phyloP scores from a whole-genome alignment of 2,888 invertebrate species.

The Megalurothrips usitatus region DNA sequence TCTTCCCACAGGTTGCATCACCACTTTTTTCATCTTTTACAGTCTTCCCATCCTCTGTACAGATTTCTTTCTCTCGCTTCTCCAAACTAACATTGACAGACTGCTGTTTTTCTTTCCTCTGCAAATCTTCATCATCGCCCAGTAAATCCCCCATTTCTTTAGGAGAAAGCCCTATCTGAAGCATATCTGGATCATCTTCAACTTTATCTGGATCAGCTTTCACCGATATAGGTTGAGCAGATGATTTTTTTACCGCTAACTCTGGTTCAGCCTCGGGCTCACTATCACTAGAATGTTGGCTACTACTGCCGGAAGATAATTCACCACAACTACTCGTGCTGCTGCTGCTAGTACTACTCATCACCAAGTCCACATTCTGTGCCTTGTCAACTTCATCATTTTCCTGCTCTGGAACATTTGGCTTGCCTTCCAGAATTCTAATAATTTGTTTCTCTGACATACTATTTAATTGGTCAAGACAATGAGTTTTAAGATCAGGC shows the following conservation, averaged over 20 bases:
- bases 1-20: slow-evolving; percentile 32
- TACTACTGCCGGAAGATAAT: neutral
- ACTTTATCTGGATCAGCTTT: slow-evolving; percentile 9
- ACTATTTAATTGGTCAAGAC: slow-evolving; percentile 40
- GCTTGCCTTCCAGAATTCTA: slow-evolving; percentile 36
- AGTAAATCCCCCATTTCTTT: slow-evolving; percentile 8
- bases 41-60: slow-evolving; percentile 28
- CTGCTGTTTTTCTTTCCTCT: slow-evolving; percentile 21
- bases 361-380: neutral
- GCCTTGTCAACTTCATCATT: neutral
- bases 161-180: neutral
- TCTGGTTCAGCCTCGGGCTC: neutral
- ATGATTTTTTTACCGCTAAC: neutral
- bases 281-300: neutral
- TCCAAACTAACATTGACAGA: slow-evolving; percentile 29
- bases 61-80: slow-evolving; percentile 29
- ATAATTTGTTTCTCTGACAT: slow-evolving; percentile 37
- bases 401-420: neutral
- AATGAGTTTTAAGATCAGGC: slow-evolving; percentile 40
- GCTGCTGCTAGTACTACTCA: neutral
- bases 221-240: neutral
- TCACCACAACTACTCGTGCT: neutral
- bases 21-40: slow-evolving; percentile 29
- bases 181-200: slow-evolving; percentile 6
- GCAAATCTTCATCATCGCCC: neutral